Conservation (phyloP, 2,888 invertebrate genomes). For the Keiferia lycopersicella region DNA sequence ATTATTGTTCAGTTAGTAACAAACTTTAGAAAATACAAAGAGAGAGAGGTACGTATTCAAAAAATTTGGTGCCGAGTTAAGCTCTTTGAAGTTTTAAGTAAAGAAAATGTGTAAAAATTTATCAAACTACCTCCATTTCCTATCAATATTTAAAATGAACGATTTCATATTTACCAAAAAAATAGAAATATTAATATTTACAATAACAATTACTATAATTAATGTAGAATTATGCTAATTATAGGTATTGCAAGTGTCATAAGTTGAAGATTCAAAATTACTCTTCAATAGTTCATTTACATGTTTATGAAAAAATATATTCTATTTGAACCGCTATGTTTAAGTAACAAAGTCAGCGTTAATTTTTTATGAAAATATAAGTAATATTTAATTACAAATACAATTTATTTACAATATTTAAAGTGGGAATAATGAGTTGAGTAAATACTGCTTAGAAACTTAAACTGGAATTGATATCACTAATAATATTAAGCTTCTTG, state of each 20-base stretch:
- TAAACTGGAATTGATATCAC: slow-evolving; percentile 48
- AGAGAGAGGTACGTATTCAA: slow-evolving; percentile 29
- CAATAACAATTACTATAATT: slow-evolving; percentile 53
- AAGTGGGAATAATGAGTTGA: slow-evolving; percentile 47
- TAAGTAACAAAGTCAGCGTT: slow-evolving; percentile 55
- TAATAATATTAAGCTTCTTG: neutral
- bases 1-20: slow-evolving; percentile 27
- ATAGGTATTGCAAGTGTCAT: slow-evolving; percentile 72
- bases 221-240: slow-evolving; percentile 48
- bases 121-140: slow-evolving; percentile 26
- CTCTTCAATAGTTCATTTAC: slow-evolving; percentile 33
- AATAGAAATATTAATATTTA: slow-evolving; percentile 55
- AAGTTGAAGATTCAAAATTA: slow-evolving; percentile 47
- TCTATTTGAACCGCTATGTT: slow-evolving; percentile 57
- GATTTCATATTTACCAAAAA: slow-evolving; percentile 39
- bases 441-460: slow-evolving; percentile 65
- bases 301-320: slow-evolving; percentile 71
- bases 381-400: slow-evolving; percentile 51
- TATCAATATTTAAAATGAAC: slow-evolving; percentile 9
- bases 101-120: slow-evolving; percentile 30
- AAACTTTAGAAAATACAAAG: slow-evolving; percentile 42
- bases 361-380: slow-evolving; percentile 71
- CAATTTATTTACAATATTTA: slow-evolving; percentile 60
- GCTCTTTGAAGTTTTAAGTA: slow-evolving; percentile 45
- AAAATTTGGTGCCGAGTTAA: slow-evolving; percentile 51